Percentiles rank a stretch among this genome's conserved stretches.
Evolutionary conservation across 2,888 invertebrate species (phyloP).

Genomic region (Pharmacophagus antenor): DNA sequence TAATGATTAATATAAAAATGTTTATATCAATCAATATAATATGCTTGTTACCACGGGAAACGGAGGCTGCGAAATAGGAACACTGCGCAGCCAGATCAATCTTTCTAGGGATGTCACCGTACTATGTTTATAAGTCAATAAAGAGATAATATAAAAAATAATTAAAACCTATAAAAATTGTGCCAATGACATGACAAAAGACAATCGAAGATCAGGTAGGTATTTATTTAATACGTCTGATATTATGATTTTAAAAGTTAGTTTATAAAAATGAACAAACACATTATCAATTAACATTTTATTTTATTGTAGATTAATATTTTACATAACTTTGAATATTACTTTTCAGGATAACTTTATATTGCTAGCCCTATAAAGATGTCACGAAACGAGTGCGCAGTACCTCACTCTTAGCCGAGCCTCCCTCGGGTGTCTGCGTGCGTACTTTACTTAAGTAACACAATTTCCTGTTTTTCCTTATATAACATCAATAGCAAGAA

Average conservation of each 20-base stretch:
- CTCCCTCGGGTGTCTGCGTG: conserved; percentile 52
- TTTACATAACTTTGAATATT: too few relatives aligned
- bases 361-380: conserved; percentile 56
- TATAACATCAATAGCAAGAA: conserved; percentile 26
- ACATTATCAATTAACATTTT: too few relatives aligned
- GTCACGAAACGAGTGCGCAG: conserved; percentile 60
- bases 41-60: conserved; percentile 59
- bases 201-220: too few relatives aligned
- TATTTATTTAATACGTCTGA: too few relatives aligned
- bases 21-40: not conserved
- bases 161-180: not conserved
- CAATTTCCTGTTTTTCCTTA: conserved; percentile 33
- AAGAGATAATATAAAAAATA: not conserved
- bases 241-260: too few relatives aligned
- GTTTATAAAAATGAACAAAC: too few relatives aligned
- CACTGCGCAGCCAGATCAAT: conserved; percentile 73
- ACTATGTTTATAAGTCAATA: not conserved
- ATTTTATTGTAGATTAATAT: too few relatives aligned
- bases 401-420: conserved; percentile 64
- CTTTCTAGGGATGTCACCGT: conserved; percentile 54
- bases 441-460: conserved; percentile 39
- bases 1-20: not conserved
- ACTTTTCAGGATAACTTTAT: conserved; percentile 8
- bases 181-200: too few relatives aligned
- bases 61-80: conserved; percentile 59